phyloP scores from a whole-genome alignment of 2,113 vertebrate species.

The Rhinopomastus cyanomelas region DNA sequence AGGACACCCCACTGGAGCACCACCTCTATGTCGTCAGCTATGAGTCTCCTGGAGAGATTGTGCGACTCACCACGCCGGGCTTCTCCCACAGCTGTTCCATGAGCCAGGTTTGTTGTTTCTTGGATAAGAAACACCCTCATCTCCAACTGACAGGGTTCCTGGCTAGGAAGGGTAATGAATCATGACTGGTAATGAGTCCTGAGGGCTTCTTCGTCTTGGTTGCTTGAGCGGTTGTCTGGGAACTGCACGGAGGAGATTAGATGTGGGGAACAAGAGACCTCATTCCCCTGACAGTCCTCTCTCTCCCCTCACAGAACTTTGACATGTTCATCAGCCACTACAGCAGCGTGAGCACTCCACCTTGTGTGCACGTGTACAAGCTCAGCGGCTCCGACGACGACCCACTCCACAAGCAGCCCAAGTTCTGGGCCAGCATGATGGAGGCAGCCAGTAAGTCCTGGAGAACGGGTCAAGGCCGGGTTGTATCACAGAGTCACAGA shows the following conservation, averaged over 20 bases:
- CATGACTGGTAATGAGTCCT: neutral
- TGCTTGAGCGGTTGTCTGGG: neutral
- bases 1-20: constrained; percentile 93
- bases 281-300: neutral
- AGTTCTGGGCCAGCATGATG: constrained; percentile 99
- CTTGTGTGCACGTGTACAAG: constrained; percentile 95
- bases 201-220: neutral
- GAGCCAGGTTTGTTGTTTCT: constrained; percentile 83
- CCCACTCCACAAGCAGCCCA: constrained; percentile 87
- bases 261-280: neutral
- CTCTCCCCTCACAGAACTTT: constrained; percentile 80
- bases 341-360: constrained; percentile 92
- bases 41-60: constrained; percentile 83
- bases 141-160: neutral
- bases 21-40: constrained; percentile 95
- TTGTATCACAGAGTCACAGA: too few species aligned
- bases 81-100: constrained; percentile 97
- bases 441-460: constrained; percentile 88
- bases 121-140: neutral
- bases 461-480: accelerated
- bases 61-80: constrained; percentile 89
- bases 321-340: constrained; percentile 99
- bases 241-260: neutral
- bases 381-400: constrained; percentile 83
- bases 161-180: neutral